Base-by-base conservation (phyloP, 2,113 vertebrate genomes). In the Melanerpes aurifrons region DNA sequence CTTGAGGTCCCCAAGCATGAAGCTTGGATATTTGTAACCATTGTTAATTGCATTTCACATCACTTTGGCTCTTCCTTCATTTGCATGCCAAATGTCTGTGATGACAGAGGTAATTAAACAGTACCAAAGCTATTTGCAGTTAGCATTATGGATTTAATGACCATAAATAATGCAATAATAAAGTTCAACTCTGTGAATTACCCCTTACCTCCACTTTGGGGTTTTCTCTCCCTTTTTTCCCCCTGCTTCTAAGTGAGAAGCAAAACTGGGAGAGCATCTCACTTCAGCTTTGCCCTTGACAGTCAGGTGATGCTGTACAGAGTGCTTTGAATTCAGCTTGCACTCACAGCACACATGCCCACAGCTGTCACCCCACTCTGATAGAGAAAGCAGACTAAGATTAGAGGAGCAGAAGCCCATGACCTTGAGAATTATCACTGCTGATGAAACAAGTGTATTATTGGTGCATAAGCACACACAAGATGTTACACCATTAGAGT, bases 351-450 rank as follows among this genome's bases (percentile, higher is more conserved):
- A 43, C 9, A 28, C 59, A 20, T 25, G 76, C 78, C 78, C 63
- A 86, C 64, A 94, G 76, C 94, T 97, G 94, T 90, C 87, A n/a
- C 47, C 21, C 28, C 40, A 37, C 81, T 87, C 59, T 5, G 4
- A 67, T 1, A 64, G 45, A 4, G 3, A 92, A 97, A 86, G 50
- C 71, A 91, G 64, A 62, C 89, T 76, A 85, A 91, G 86, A 94
- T 95, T 76, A 89, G 92, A 63, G 54, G 75, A 82, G 53, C 45
- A 82, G 75, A 75, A 7, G 47, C 5, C 66, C 82, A 16, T 79
- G 82, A 96, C 94, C 92, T 97, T 96, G 84, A 73, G 56, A 95
- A 92, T 94, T 93, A 90, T 92, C 66, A 90, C 79, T 84, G 37
- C 29, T 81, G 69, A 71, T 76, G 67, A 12, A 64, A 72, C n/a